Evolutionary conservation across 2,797 vertebrate species (phyloP).

Genomic region (Crypturellus tataupa): DNA sequence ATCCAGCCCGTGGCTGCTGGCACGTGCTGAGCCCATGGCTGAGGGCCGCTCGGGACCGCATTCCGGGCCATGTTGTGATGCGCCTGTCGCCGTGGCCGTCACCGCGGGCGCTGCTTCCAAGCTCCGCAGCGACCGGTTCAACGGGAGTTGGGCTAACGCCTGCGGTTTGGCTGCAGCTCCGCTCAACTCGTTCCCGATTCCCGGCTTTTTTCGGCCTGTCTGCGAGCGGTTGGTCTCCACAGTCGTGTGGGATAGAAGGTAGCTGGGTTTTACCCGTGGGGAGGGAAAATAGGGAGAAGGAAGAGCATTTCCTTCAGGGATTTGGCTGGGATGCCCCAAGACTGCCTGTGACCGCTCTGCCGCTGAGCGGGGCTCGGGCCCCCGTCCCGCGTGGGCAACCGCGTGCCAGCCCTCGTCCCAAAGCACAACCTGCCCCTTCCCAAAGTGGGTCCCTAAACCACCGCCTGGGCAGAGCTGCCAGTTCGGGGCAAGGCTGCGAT

Average conservation of each 20-base stretch:
- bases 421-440: not conserved
- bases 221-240: fast-evolving
- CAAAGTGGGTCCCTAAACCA: not conserved
- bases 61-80: too few species aligned
- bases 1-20: not conserved
- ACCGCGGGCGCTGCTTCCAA: fast-evolving
- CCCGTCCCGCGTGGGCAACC: too few species aligned
- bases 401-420: not conserved
- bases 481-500: not conserved
- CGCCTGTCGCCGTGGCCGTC: fast-evolving
- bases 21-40: fast-evolving
- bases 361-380: not conserved
- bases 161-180: not conserved
- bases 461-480: not conserved
- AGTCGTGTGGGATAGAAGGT: not conserved
- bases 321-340: not conserved
- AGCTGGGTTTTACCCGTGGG: not conserved
- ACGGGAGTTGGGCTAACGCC: not conserved
- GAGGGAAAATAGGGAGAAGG: not conserved
- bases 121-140: fast-evolving
- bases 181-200: fast-evolving
- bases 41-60: too few species aligned
- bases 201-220: not conserved
- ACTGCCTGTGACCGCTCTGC: not conserved
- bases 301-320: not conserved